phyloP scores from a whole-genome alignment of 1,140 invertebrate species.

The Drosophila bifasciata region DNA sequence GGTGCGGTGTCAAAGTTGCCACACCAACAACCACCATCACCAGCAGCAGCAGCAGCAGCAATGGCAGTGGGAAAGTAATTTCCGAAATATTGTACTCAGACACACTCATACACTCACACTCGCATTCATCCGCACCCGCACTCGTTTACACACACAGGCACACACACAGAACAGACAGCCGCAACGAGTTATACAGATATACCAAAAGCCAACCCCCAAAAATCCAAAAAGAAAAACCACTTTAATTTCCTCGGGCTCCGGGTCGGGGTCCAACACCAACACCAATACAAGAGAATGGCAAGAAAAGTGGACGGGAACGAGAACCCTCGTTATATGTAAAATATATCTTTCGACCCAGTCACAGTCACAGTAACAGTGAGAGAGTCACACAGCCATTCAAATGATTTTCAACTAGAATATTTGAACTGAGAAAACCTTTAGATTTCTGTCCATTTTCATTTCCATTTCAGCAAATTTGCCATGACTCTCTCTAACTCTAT shows the following conservation, averaged over 20 bases:
- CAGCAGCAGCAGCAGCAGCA: no score
- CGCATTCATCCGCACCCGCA: not conserved
- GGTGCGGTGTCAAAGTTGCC: slow-evolving; percentile 70
- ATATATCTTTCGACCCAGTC: slow-evolving; percentile 60
- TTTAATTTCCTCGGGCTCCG: slow-evolving; percentile 74
- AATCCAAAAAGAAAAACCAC: slow-evolving; percentile 69
- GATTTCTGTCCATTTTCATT: slow-evolving; percentile 29
- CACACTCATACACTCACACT: slow-evolving; percentile 14
- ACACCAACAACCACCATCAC: slow-evolving; percentile 67
- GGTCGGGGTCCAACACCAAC: slow-evolving; percentile 16
- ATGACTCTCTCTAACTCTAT: slow-evolving; percentile 45
- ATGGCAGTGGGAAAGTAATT: slow-evolving; percentile 77
- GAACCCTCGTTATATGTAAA: slow-evolving; percentile 24
- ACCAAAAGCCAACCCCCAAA: slow-evolving; percentile 57
- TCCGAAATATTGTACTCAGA: slow-evolving; percentile 69
- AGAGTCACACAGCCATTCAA: slow-evolving; percentile 30
- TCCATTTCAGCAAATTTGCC: slow-evolving; percentile 59
- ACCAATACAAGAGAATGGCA: not conserved
- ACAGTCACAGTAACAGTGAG: slow-evolving; percentile 39
- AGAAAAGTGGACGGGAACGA: slow-evolving; percentile 1
- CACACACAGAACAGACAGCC: slow-evolving; percentile 18
- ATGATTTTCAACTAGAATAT: slow-evolving; percentile 41
- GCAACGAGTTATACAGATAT: slow-evolving; percentile 34
- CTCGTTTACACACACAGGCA: slow-evolving; percentile 2
- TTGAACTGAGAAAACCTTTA: slow-evolving; percentile 18